Conservation (phyloP, 1,140 invertebrate genomes). For the Anoplophora glabripennis region DNA sequence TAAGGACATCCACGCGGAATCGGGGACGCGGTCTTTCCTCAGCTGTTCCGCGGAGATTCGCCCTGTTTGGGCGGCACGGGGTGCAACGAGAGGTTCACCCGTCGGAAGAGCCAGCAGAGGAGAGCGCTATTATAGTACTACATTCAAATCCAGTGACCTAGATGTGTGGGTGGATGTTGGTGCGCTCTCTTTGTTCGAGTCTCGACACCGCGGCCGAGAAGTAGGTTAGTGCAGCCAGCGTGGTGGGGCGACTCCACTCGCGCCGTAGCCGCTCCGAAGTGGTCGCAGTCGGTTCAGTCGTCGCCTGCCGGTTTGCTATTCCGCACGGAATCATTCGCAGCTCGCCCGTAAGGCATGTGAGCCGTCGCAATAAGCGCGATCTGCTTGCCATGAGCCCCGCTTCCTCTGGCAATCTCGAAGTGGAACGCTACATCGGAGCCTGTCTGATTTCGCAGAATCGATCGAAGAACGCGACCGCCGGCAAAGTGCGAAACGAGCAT, state of each 20-base stretch:
- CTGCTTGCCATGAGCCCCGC: constrained; percentile 57
- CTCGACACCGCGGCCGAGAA: constrained; percentile 48
- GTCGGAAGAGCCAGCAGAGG: background rate
- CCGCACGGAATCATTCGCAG: background rate
- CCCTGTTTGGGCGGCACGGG: background rate
- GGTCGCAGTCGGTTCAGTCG: constrained; percentile 7
- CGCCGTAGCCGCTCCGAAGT: constrained; percentile 20
- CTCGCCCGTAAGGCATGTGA: constrained; percentile 16
- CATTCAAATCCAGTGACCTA: constrained; percentile 35
- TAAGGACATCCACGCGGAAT: no score
- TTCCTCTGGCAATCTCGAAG: constrained; percentile 56
- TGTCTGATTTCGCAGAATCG: constrained; percentile 60
- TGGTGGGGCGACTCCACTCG: constrained; percentile 19
- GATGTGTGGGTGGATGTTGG: constrained; percentile 46
- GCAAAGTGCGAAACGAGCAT: constrained; percentile 46
- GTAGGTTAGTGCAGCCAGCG: constrained; percentile 45
- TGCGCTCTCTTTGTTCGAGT: constrained; percentile 45
- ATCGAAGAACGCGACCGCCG: constrained; percentile 21
- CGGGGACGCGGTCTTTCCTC: no score
- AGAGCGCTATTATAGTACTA: background rate
- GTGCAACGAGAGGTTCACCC: background rate
- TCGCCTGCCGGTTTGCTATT: constrained; percentile 18
- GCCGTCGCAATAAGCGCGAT: background rate
- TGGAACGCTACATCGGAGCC: constrained; percentile 65
- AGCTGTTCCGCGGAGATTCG: background rate